phyloP scores from a whole-genome alignment of 1,140 invertebrate genomes.

The Papilio aristodemus region DNA sequence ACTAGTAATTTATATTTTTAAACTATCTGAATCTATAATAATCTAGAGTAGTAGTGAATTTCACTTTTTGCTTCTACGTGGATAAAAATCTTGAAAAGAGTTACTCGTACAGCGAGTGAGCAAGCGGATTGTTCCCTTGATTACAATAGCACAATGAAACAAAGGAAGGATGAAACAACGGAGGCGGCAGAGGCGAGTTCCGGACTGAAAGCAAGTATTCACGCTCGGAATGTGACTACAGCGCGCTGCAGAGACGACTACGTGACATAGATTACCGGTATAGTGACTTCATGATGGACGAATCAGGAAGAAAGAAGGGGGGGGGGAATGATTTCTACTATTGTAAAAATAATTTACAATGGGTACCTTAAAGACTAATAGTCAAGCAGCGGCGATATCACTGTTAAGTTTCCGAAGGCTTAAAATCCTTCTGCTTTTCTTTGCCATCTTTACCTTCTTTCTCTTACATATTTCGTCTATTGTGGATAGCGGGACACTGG shows the following conservation, averaged over 20 bases:
- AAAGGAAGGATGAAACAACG: conserved; percentile 8
- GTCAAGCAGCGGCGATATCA: no score
- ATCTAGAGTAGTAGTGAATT: not conserved
- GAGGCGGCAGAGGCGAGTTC: not conserved
- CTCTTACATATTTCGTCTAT: no score
- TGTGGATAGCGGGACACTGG: no score
- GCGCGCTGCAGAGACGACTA: not conserved
- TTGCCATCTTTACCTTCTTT: no score
- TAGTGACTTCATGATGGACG: not conserved
- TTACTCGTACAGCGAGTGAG: conserved; percentile 2
- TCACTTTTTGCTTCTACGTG: not conserved
- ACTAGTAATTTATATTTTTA: no score
- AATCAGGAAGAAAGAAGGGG: not conserved
- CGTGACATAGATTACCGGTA: conserved; percentile 1
- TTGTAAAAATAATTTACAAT: not conserved
- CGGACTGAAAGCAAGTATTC: not conserved
- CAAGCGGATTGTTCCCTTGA: conserved; percentile 1
- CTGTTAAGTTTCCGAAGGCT: no score
- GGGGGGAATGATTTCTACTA: not conserved
- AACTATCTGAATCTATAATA: no score
- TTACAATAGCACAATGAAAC: conserved; percentile 20
- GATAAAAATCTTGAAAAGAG: conserved; percentile 11
- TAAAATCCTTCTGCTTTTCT: no score
- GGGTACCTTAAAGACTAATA: no score
- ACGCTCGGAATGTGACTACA: not conserved